Percentiles rank a stretch among this genome's conserved stretches.
Conservation (phyloP, 1,140 invertebrate genomes). For the Ruditapes philippinarum region DNA sequence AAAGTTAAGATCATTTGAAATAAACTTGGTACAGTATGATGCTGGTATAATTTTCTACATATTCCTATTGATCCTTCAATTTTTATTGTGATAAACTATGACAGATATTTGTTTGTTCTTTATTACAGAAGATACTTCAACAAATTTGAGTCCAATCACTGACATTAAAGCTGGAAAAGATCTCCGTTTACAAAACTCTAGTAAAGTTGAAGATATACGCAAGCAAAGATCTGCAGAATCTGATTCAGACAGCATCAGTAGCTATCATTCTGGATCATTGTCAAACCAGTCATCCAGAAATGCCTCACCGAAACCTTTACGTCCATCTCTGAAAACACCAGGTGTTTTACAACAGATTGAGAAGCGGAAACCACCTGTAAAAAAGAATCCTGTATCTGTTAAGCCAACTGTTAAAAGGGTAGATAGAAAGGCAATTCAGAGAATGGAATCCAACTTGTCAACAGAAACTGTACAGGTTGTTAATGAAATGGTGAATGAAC, state of each 20-base stretch:
- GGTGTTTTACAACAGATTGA: slow-evolving; percentile 25
- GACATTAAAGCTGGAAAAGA: background rate
- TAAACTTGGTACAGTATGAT: too few species aligned
- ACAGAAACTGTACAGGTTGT: slow-evolving; percentile 10
- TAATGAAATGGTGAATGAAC: slow-evolving; percentile 54
- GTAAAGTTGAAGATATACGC: background rate
- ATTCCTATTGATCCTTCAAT: too few species aligned
- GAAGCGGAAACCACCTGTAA: background rate
- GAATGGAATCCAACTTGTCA: slow-evolving; percentile 31
- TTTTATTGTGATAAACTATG: too few species aligned
- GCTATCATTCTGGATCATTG: slow-evolving; percentile 3
- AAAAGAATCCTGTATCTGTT: background rate
- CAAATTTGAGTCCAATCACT: background rate
- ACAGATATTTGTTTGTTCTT: too few species aligned
- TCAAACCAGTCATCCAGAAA: slow-evolving; percentile 47
- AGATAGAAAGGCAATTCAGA: slow-evolving; percentile 15
- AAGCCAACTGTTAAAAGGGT: slow-evolving; percentile 31
- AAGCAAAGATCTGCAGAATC: slow-evolving; percentile 48
- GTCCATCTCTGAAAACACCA: slow-evolving; percentile 42
- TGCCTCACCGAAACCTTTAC: slow-evolving; percentile 47
- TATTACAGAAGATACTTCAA: background rate
- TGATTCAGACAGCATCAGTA: slow-evolving; percentile 45
- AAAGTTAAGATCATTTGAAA: too few species aligned
- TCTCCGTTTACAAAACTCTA: slow-evolving; percentile 4
- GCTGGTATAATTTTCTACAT: too few species aligned